Evolutionary conservation across 2,888 invertebrate genomes (phyloP), one percentile per base, ranked within the genome.

Genomic region (Drosophila peninsularis): DNA sequence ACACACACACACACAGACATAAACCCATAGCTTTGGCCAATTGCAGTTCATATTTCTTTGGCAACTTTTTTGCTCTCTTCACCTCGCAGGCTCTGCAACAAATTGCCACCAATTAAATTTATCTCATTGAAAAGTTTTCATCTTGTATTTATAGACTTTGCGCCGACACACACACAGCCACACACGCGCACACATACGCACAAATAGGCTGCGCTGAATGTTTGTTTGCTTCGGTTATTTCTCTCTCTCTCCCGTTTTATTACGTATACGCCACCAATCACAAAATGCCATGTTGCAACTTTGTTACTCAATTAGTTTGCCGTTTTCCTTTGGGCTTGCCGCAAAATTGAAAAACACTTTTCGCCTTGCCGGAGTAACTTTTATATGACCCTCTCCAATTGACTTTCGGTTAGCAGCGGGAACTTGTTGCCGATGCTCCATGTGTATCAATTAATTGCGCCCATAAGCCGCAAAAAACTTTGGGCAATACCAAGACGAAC

Each of bases 31-130:
- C 75, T 84, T 75, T 78, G 72, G 83, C 84, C 88, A 88, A 80
- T 77, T 82, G 75, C 76, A 79, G 83, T 86, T 88, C 81, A 86
- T 86, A 86, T 86, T 86, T 88, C 76, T 78, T 82, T 80, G 58
- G 61, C 52, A 81, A 83, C 70, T 84, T 87, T 73, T 69, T 71
- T 60, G 62, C 37, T 67, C 65, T 62, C 32, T 34, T 30, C 67
- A 61, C 62, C 57, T 73, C 74, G 67, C 68, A 73, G 80, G 82
- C 78, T 80, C 88, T 68, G 85, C 87, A 80, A 82, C 89, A 90
- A 90, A 90, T 88, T 90, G 89, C 90, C 86, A 75, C 89, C 89
- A 90, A 90, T 90, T 90, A 90, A 90, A 90, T 90, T 90, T 90
- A 90, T 90, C 90, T 90, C 82, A 84, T 89, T 85, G 87, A 79